A percentile compares a stretch with the other conserved stretches of the same genome.
phyloP scores from a whole-genome alignment of 1,140 invertebrate species.

The Eumaeus atala region DNA sequence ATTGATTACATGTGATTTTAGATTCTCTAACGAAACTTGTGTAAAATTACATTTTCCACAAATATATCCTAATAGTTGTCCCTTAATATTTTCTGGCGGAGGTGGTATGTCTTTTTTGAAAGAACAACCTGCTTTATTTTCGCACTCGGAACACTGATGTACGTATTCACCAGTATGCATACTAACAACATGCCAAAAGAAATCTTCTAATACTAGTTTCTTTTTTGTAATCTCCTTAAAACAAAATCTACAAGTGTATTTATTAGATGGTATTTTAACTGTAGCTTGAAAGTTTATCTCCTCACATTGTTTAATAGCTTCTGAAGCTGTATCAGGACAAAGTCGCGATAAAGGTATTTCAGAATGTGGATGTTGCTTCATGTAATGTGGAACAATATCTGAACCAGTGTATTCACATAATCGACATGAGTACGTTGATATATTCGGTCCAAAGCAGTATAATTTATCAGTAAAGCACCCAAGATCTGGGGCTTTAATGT shows the following conservation, averaged over 20 bases:
- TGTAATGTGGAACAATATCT: conserved; percentile 80
- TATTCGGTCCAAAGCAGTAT: conserved; percentile 57
- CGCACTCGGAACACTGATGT: conserved; percentile 76
- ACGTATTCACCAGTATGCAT: conserved; percentile 84
- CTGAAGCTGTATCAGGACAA: conserved; percentile 61
- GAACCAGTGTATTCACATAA: conserved; percentile 76
- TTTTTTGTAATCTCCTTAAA: conserved; percentile 52
- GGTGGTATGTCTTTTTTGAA: conserved; percentile 55
- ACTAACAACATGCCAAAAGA: conserved; percentile 80
- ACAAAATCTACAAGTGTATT: conserved; percentile 73
- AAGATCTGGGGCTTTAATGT: conserved; percentile 28
- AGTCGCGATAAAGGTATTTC: conserved; percentile 80
- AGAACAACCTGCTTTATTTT: conserved; percentile 33
- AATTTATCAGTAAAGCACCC: conserved; percentile 52
- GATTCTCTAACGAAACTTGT: conserved; percentile 76
- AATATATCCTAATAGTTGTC: conserved; percentile 77
- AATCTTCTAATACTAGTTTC: conserved; percentile 54
- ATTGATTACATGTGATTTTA: conserved; percentile 76
- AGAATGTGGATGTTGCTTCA: conserved; percentile 75
- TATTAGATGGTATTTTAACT: conserved; percentile 41
- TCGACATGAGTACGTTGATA: conserved; percentile 66
- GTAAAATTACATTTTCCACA: conserved; percentile 81
- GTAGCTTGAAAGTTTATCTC: conserved; percentile 45
- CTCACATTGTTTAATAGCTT: conserved; percentile 51
- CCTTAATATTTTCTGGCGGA: conserved; percentile 45